Base-by-base conservation (phyloP, 2,888 invertebrate genomes). In the Ceramica pisi region DNA sequence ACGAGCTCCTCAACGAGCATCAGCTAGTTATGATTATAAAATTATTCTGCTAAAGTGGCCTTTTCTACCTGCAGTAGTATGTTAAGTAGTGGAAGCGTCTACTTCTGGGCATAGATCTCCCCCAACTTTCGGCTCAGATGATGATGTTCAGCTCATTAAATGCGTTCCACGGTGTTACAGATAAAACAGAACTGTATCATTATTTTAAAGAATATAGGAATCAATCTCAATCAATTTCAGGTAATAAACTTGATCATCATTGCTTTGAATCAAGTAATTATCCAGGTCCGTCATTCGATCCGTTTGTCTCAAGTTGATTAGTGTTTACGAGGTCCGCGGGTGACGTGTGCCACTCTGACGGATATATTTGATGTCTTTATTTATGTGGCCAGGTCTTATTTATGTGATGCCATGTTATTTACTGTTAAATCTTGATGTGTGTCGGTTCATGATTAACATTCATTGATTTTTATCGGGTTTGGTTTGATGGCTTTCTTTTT, bases 361-460 rank as follows among this genome's bases (percentile, higher is more conserved):
- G 67, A 68, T 87, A 86, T 82, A 86, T 80, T 84, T 84, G 88
- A 90, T 88, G 88, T 90, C 90, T 91, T 90, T 89, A 88, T 90
- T 91, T 89, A 83, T 74, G 73, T 50, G 63, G 8, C 85, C 86
- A 81, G 35, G 61, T 89, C 89, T 90, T 89, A 88, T 90, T 91
- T 89, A 79, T 69, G 68, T 50, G 68, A 57, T 9, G 57, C 62
- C 69, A 74, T 69, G 70, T 79, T 83, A 82, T 85, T 82, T 63
- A 78, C 86, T 77, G 78, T 83, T 80, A 75, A 72, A 76, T 53
- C 53, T 77, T 85, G 69, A 67, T 71, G 50, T 51, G 19, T 65
- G 67, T 63, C 61, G 46, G 50, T 4, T 48, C 66, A 57, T 79
- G 83, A 80, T 82, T 80, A 80, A 80, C 74, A 82, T 74, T 80